A percentile compares a stretch with the other conserved stretches of the same genome.
Conservation (phyloP, 2,888 invertebrate genomes). For the Lapara coniferarum region DNA sequence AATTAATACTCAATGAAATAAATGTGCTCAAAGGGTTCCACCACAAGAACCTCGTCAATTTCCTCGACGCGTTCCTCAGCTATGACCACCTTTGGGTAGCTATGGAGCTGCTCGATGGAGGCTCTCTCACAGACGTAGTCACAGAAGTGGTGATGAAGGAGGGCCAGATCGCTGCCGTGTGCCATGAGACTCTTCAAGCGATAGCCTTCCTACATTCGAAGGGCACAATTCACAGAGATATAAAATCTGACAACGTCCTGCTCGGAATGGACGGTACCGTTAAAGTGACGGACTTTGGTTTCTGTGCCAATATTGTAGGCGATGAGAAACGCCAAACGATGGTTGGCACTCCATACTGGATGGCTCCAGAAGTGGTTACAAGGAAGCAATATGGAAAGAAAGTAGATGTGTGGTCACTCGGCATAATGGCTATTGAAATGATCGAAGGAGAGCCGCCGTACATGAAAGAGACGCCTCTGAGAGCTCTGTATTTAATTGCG, state of each 20-base stretch:
- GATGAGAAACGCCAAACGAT: conserved; percentile 98
- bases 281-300: conserved; percentile 98
- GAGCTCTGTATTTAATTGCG: conserved; percentile 97
- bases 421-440: conserved; percentile 98
- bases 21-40: conserved; percentile 94
- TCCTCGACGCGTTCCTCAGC: conserved; percentile 95
- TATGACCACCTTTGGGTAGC: conserved; percentile 97
- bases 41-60: conserved; percentile 98
- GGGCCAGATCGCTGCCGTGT: conserved; percentile 97
- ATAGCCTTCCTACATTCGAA: conserved; percentile 94
- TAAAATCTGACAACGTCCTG: conserved; percentile 98
- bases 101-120: conserved; percentile 97
- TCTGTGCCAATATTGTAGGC: conserved; percentile 97
- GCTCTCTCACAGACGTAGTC: conserved; percentile 98
- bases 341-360: conserved; percentile 99
- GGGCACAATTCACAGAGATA: conserved; percentile 97
- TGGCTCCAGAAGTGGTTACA: conserved; percentile 98
- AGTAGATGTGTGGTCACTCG: conserved; percentile 96
- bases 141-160: conserved; percentile 99
- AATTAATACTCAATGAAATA: conserved; percentile 97
- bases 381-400: conserved; percentile 97
- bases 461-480: conserved; percentile 95
- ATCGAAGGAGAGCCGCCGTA: conserved; percentile 99
- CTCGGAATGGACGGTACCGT: conserved; percentile 96
- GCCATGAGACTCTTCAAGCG: conserved; percentile 92